Evolutionary conservation across 2,797 vertebrate genomes (phyloP).

Genomic region (Acrossocheilus wenchowensis): DNA sequence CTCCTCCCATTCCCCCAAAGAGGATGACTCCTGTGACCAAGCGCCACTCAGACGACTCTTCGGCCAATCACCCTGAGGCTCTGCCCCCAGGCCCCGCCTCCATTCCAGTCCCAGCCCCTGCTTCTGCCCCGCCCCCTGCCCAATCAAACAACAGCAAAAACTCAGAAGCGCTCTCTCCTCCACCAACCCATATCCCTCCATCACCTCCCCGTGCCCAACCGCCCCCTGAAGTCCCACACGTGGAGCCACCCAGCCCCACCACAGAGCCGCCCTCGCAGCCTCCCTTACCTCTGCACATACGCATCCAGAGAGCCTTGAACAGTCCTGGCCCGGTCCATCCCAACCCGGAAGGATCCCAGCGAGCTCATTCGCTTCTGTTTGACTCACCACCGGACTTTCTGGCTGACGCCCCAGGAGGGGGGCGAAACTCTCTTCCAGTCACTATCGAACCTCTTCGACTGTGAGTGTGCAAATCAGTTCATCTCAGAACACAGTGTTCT

Average conservation of each 20-base stretch:
- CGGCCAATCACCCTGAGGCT: conserved; percentile 57
- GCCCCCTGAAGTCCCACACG: conserved; percentile 36
- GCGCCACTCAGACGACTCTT: conserved; percentile 69
- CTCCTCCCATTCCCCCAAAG: conserved; percentile 89
- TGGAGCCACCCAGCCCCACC: conserved; percentile 73
- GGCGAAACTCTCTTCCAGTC: conserved; percentile 85
- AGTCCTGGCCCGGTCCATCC: conserved; percentile 80
- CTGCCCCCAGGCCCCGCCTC: conserved; percentile 50
- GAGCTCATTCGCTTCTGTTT: conserved; percentile 91
- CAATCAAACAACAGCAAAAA: conserved; percentile 57
- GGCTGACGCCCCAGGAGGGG: conserved; percentile 48
- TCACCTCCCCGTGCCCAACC: conserved; percentile 28
- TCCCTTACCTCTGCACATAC: conserved; percentile 87
- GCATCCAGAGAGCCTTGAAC: conserved; percentile 89
- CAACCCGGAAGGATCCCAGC: conserved; percentile 80
- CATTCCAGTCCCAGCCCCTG: background rate
- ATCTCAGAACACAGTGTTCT: background rate
- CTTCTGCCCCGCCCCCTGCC: conserved; percentile 20
- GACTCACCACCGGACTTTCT: conserved; percentile 78
- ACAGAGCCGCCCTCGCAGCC: conserved; percentile 74
- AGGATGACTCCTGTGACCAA: conserved; percentile 80
- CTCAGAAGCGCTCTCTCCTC: conserved; percentile 50
- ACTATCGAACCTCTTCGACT: conserved; percentile 95
- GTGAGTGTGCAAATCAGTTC: conserved; percentile 78
- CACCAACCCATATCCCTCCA: conserved; percentile 56